A percentile compares a stretch with the other conserved stretches of the same genome.
Evolutionary conservation across 2,888 invertebrate species (phyloP).

Genomic region (Monoplex corrugatus): DNA sequence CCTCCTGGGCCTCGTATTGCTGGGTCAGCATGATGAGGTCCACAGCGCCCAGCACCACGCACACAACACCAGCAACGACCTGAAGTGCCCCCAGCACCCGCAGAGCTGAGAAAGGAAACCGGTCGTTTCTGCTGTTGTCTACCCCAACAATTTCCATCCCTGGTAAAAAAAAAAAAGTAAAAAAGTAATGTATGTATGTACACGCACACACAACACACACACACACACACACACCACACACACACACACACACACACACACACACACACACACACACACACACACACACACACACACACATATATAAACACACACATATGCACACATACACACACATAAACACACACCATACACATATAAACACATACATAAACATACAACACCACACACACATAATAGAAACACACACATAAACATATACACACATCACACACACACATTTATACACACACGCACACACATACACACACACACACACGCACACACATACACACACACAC

Average conservation of each 20-base stretch:
- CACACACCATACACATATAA: too few species aligned
- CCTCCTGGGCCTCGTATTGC: slow-evolving; percentile 52
- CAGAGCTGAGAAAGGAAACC: slow-evolving; percentile 52
- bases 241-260: too few species aligned
- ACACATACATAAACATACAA: too few species aligned
- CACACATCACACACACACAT: not conserved
- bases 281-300: too few species aligned
- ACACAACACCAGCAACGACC: slow-evolving; percentile 64
- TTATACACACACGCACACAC: not conserved
- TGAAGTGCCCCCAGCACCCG: slow-evolving; percentile 65
- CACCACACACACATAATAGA: too few species aligned
- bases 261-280: too few species aligned
- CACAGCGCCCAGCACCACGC: slow-evolving; percentile 63
- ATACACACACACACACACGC: not conserved
- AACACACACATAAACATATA: too few species aligned
- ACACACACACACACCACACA: too few species aligned
- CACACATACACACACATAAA: too few species aligned
- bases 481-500: not conserved
- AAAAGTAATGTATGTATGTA: not conserved
- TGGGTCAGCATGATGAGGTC: slow-evolving; percentile 66
- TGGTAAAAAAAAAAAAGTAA: not conserved
- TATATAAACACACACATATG: too few species aligned
- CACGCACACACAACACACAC: too few species aligned
- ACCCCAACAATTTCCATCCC: slow-evolving; percentile 47
- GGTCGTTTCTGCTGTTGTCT: slow-evolving; percentile 17